Evolutionary conservation across 1,140 invertebrate genomes (phyloP), one percentile per base, ranked within the genome.

Genomic region (Pseudachorutes palmiensis): DNA sequence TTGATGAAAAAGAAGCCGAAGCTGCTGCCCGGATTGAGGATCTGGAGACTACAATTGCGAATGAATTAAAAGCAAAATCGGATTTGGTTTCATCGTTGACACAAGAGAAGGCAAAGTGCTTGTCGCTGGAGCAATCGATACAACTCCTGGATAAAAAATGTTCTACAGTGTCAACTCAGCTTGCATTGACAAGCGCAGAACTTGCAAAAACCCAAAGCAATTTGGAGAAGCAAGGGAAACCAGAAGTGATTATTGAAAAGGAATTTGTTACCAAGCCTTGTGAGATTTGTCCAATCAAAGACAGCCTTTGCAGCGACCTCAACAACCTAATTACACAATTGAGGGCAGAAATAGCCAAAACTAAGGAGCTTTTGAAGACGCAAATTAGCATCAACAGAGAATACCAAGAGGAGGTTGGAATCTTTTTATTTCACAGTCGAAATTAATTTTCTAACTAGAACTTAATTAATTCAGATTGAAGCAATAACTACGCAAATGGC

Each of bases 401-500:
- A 33, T 61, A 64, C 24, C 62, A 71, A n/a, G 33, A 49, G 24
- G 70, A 69, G 33, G 67, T 68, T 58, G 41, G 32, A 9, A 41
- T 41, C 19, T 41, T 41, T 41, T 41, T 41, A 41, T 41, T 41
- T 41, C 5, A 41, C 5, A 41, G 5, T 41, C 19, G 45, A n/a
- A 41, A 16, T 41, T 48, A 22, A 16, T n/a, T 33, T 24, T 26
- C 62, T 28, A 14, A 65, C 3, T 29, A 28, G 2, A 45, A 62
- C n/a, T n/a, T n/a, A n/a, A n/a, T n/a, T n/a, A n/a, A 51, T 41
- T 5, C 58, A 70, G 62, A 45, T 70, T 65, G 66, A 70, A 33
- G 32, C 22, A 0, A n/a, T 71, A 1, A 57, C 12, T 62, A 12
- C 2, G 22, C 67, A 71, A 32, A 19, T 65, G 16, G 41, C 49